A percentile compares a stretch with the other conserved stretches of the same genome.
These are phyloP conservation scores for Rotaria macrura DNA, from an alignment of 2,888 invertebrate species.

Conservation along the genomic window DNA sequence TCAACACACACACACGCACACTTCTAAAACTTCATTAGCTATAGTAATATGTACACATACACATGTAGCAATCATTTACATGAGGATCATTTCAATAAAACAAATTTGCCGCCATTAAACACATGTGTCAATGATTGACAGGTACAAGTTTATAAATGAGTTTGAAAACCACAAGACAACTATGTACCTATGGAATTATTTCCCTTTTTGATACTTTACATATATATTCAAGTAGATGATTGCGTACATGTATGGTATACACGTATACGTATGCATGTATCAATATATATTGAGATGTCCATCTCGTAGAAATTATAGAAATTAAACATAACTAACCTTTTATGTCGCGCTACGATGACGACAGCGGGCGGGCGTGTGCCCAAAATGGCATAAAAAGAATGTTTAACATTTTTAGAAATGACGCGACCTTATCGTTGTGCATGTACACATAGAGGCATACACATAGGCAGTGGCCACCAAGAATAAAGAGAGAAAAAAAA, in stretches of 20 bases:
- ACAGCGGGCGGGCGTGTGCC: background rate
- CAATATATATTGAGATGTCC: background rate
- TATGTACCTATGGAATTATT: background rate
- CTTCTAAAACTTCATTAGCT: background rate
- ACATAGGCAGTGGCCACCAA: background rate
- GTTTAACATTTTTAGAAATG: constrained; percentile 21
- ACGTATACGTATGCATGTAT: background rate
- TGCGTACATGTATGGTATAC: too few species aligned
- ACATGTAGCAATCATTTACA: background rate
- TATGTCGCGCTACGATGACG: background rate
- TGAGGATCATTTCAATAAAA: background rate
- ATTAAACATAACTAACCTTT: constrained; percentile 21
- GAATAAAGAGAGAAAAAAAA: background rate
- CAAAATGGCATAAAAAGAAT: constrained; percentile 22
- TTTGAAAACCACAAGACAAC: background rate
- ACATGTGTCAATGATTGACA: background rate
- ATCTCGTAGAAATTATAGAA: background rate
- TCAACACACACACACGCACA: background rate
- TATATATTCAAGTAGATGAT: background rate
- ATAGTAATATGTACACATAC: background rate
- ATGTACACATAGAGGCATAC: background rate
- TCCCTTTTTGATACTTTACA: background rate
- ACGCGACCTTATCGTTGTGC: constrained; percentile 17
- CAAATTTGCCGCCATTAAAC: background rate
- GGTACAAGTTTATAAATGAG: background rate